Base-by-base conservation (phyloP, 2,888 invertebrate genomes). In the Ariolimax columbianus region DNA sequence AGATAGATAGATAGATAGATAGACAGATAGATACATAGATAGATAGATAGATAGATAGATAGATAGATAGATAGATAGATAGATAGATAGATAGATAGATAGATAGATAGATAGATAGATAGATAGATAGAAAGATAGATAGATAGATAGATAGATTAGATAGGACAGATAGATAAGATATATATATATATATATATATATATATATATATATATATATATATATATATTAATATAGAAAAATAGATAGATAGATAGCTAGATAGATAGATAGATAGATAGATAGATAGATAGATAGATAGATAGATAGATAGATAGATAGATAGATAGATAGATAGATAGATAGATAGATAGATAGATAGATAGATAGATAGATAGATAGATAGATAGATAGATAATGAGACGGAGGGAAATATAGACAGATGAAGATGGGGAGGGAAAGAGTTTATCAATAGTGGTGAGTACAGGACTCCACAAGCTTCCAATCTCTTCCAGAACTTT, bases 11-110 rank as follows among this genome's bases (percentile, higher is more conserved):
- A 68, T 33, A 68, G 68, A 68, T 19, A 68, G 68, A 68, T 19
- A 68, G 68, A 68, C 33, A 68, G 68, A 68, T 19, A 68, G 68
- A 68, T 19, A 68, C 33, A 68, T 19, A 68, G 68, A 33, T 33
- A 68, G 68, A 68, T 33, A 68, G 68, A 68, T 68, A 68, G 68
- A 68, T 68, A 68, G 68, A 68, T 68, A 68, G 68, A 68, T 68
- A 68, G 68, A 68, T 68, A 68, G 68, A 68, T 68, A 68, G 68
- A 68, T 68, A 68, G 68, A 68, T 68, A 68, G 68, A 68, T 68
- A 68, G 68, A 68, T 68, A 68, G 68, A 68, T 68, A 68, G 68
- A 68, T 68, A 68, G 68, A 68, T 68, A 68, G 68, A 68, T 68
- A 68, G 68, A 68, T 68, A 68, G 68, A 68, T 68, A 68, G 68